These are phyloP conservation scores for Gymnocheta viridis DNA, from an alignment of 2,888 invertebrate species.

Conservation along the genomic window DNA sequence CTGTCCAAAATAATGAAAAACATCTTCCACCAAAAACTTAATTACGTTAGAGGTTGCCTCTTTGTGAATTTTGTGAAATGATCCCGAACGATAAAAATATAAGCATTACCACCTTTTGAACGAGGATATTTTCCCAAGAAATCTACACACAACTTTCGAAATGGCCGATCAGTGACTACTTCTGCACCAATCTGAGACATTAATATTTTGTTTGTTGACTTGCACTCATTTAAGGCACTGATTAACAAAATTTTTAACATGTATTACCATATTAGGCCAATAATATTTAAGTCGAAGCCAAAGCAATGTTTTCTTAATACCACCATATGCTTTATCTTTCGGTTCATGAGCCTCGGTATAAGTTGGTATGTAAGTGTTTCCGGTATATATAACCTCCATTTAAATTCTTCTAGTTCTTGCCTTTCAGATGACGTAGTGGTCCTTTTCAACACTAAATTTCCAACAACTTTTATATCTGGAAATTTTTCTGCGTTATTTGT, in stretches of 20 bases:
- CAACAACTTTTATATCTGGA: constrained; percentile 9
- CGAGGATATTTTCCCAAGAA: no score
- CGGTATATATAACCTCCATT: constrained; percentile 47
- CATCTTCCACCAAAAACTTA: no score
- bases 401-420: not conserved
- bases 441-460: constrained; percentile 17
- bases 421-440: not conserved
- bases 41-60: no score
- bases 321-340: constrained; percentile 1
- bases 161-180: no score
- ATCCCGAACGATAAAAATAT: no score
- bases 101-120: no score
- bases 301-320: constrained; percentile 35
- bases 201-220: no score
- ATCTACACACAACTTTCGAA: no score
- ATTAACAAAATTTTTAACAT: not conserved
- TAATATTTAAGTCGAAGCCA: constrained; percentile 3
- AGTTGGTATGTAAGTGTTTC: not conserved
- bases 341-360: constrained; percentile 14
- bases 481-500: constrained; percentile 13
- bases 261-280: constrained; percentile 33
- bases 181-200: no score
- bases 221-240: not conserved
- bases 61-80: no score
- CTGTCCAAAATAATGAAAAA: no score